These are phyloP conservation scores for Chlamydotis undulata DNA, from an alignment of 2,113 vertebrate species.

Conservation along the genomic window DNA sequence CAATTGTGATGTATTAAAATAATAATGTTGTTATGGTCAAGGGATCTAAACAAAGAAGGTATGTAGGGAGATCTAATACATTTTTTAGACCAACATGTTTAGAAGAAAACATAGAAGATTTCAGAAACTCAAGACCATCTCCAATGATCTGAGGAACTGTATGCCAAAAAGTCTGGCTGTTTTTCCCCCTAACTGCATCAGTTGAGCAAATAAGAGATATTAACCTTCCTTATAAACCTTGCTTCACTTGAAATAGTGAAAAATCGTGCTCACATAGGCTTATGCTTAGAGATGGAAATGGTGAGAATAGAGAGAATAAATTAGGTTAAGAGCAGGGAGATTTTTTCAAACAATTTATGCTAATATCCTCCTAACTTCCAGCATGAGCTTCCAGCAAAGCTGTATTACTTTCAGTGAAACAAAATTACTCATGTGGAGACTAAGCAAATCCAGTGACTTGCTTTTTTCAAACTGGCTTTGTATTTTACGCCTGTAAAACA, in stretches of 20 bases:
- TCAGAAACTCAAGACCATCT: background rate
- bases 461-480: slow-evolving; percentile 1
- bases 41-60: background rate
- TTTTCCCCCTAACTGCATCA: background rate
- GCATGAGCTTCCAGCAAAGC: slow-evolving; percentile 14
- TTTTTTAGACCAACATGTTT: background rate
- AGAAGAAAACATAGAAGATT: background rate
- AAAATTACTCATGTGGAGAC: slow-evolving; percentile 36
- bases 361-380: slow-evolving; percentile 24
- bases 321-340: slow-evolving; percentile 11
- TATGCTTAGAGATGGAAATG: background rate
- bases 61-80: background rate
- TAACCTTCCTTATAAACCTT: background rate
- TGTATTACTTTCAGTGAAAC: slow-evolving; percentile 27
- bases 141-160: background rate
- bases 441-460: slow-evolving; percentile 5
- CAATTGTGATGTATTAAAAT: background rate
- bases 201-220: slow-evolving; percentile 3
- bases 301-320: slow-evolving; percentile 5
- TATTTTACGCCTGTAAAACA: background rate
- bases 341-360: slow-evolving; percentile 35
- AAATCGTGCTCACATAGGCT: background rate
- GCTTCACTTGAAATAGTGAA: slow-evolving; percentile 12
- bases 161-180: background rate
- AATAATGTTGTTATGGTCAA: background rate